Percentiles rank a stretch among this genome's conserved stretches.
These are phyloP conservation scores for mouse (Mus musculus) DNA, from an alignment of 2,113 vertebrate species.

Conservation along the genomic window DNA sequence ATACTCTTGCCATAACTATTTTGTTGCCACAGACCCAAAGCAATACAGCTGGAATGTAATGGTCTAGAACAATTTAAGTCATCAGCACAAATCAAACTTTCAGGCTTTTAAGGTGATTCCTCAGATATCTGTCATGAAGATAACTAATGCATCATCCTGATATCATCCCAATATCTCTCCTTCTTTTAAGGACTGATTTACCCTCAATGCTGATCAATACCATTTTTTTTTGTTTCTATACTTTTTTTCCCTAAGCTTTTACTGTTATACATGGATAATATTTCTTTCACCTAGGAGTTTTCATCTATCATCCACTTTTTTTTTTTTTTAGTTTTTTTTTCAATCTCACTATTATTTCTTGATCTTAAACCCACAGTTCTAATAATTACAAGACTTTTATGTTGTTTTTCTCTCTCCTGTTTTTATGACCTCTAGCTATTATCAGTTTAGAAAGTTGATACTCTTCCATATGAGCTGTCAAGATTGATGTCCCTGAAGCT, in stretches of 20 bases:
- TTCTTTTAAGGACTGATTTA: neutral
- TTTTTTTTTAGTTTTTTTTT: neutral
- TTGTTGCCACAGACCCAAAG: neutral
- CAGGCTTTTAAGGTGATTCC: neutral
- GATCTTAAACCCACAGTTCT: neutral
- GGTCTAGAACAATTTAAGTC: neutral
- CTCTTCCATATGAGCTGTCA: neutral
- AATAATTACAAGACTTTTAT: neutral
- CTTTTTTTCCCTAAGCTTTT: neutral
- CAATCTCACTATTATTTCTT: neutral
- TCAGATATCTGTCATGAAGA: neutral
- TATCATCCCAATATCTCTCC: neutral
- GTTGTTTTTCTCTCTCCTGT: neutral
- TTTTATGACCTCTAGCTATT: neutral
- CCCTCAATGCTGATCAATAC: neutral
- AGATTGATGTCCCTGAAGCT: neutral
- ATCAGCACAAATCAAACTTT: neutral
- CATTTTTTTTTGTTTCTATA: neutral
- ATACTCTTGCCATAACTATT: neutral
- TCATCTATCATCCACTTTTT: neutral
- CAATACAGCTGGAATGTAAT: neutral
- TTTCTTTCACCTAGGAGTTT: neutral
- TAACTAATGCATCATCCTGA: neutral
- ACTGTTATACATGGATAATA: neutral
- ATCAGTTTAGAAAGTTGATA: neutral